Base-by-base conservation (phyloP, 2,888 invertebrate genomes). In the Omphaloscelis lunosa region DNA sequence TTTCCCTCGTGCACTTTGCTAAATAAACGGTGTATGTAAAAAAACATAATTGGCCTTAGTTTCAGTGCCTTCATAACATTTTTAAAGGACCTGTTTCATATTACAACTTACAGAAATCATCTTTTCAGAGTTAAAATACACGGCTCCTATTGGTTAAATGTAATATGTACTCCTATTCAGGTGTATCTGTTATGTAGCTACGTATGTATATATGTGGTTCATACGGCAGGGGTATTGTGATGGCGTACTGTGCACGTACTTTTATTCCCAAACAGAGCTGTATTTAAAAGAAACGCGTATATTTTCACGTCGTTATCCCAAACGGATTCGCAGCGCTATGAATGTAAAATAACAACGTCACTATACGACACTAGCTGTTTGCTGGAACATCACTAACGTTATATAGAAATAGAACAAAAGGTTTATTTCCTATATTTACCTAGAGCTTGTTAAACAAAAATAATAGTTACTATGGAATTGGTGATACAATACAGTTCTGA, bases 241-340 rank as follows among this genome's bases (percentile, higher is more conserved):
- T 4, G 34, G 34, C 23, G 12, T 39, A 56, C 59, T n/a, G 29
- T 51, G 20, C 62, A 20, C 51, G 27, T 61, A 15, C 27, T 58
- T 56, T 56, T 62, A 69, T 80, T 45, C 17, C 17, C 51, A 27
- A 76, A 58, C 56, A 17, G 41, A n/a, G 51, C 76, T 62, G 39
- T 77, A 70, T 77, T 72, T 29, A 80, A 77, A 77, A 80, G 58
- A 59, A 70, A 39, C 58, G n/a, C 58, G 61, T 56, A 76, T 84
- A 66, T 80, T 84, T 80, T 67, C 70, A 66, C 69, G 34, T 84
- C 72, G 72, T 84, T 80, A 80, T 76, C 45, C 70, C 62, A 81
- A 70, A 62, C 41, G 34, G 72, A 59, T 77, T 69, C 53, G 27
- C 51, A 20, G 34, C n/a, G 63, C 80, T 15, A 27, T 34, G 7